These are phyloP conservation scores for Cephus pygmeus DNA, from an alignment of 2,888 invertebrate species.

Conservation along the genomic window DNA sequence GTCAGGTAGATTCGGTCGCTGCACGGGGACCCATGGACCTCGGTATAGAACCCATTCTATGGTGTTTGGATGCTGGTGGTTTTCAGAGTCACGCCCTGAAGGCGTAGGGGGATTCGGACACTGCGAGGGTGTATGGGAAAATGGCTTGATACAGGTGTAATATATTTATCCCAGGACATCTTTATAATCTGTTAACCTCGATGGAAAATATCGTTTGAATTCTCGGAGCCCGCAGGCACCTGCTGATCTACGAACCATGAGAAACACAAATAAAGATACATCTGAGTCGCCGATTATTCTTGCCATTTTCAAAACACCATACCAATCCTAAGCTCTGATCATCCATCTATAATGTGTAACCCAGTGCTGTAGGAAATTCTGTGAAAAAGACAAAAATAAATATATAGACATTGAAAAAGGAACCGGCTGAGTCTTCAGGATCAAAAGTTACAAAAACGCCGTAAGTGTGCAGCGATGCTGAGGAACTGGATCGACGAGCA, in stretches of 20 bases:
- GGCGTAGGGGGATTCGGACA: constrained; percentile 17
- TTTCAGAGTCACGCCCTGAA: constrained; percentile 63
- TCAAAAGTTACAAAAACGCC: background rate
- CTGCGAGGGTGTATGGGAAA: constrained; percentile 50
- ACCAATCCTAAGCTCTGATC: background rate
- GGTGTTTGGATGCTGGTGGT: constrained; percentile 60
- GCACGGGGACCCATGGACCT: constrained; percentile 37
- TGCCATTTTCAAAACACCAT: background rate
- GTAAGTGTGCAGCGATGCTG: background rate
- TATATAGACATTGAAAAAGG: background rate
- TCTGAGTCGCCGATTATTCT: background rate
- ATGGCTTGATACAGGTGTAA: constrained; percentile 57
- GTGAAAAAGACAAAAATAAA: background rate
- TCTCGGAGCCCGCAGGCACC: constrained; percentile 17
- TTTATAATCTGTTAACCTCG: constrained; percentile 58
- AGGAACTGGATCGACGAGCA: background rate
- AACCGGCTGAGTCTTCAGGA: too few relatives aligned
- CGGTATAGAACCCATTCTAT: constrained; percentile 35
- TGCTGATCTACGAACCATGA: constrained; percentile 16
- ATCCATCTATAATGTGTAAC: background rate
- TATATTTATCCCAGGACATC: constrained; percentile 54
- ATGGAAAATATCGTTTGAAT: constrained; percentile 42
- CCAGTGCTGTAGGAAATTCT: background rate
- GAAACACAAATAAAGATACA: constrained; percentile 33
- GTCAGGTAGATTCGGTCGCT: constrained; percentile 61